Conservation (phyloP, 23 tunicate species). For the Phallusia fumigata region DNA sequence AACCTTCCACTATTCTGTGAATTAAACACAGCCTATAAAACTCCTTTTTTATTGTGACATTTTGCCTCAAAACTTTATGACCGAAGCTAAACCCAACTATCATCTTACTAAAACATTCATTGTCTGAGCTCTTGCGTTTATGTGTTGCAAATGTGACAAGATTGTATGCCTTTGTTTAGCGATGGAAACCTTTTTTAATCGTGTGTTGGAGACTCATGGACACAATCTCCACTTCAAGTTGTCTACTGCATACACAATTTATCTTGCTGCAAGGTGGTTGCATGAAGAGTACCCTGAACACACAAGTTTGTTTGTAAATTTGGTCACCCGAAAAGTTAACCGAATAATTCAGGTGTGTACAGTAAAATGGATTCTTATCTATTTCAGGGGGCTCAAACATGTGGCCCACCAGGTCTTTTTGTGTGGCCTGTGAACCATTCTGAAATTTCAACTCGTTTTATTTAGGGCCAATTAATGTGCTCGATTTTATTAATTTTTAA, state of each 20-base stretch:
- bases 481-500: background rate
- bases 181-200: conserved; percentile 48
- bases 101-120: too few species aligned
- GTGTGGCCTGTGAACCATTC: too few species aligned
- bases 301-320: background rate
- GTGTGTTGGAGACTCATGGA: conserved; percentile 38
- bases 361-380: background rate
- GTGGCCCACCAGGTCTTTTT: too few species aligned
- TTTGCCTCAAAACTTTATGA: too few species aligned
- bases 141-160: too few species aligned
- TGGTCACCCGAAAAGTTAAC: background rate
- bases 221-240: conserved; percentile 73
- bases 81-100: too few species aligned
- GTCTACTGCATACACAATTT: conserved; percentile 77
- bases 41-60: too few species aligned
- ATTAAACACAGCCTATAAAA: too few species aligned
- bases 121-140: too few species aligned
- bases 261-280: conserved; percentile 47
- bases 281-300: background rate
- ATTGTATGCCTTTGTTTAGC: background rate
- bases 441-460: too few species aligned
- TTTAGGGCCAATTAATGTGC: background rate
- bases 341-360: background rate
- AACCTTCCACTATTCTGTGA: too few species aligned
- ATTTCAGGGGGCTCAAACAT: background rate